Evolutionary conservation across 2,888 invertebrate genomes (phyloP).

Genomic region (Drosophila subquinaria): DNA sequence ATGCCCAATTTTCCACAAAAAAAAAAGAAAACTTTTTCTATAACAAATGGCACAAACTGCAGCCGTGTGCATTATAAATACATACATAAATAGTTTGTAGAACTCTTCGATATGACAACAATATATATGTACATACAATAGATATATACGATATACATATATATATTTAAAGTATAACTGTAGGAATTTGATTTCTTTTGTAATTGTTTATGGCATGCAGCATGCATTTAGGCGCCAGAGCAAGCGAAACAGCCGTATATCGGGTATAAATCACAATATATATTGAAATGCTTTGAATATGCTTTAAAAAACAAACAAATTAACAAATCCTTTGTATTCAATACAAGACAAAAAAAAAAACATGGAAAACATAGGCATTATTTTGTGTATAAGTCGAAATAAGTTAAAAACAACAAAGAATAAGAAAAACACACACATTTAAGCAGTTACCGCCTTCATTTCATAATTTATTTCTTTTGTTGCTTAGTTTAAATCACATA

Average conservation of each 20-base stretch:
- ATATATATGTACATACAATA: constrained; percentile 63
- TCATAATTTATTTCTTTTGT: constrained; percentile 65
- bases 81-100: constrained; percentile 33
- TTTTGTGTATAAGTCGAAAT: constrained; percentile 43
- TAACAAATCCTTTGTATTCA: constrained; percentile 55
- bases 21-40: constrained; percentile 8
- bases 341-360: constrained; percentile 52
- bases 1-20: constrained; percentile 22
- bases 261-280: constrained; percentile 44
- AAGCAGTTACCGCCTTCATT: constrained; percentile 36
- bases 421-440: constrained; percentile 23
- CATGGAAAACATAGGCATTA: constrained; percentile 50
- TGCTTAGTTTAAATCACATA: constrained; percentile 43
- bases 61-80: constrained; percentile 41
- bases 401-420: constrained; percentile 31
- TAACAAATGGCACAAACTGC: constrained; percentile 40
- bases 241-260: constrained; percentile 44
- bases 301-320: constrained; percentile 70
- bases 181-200: constrained; percentile 43
- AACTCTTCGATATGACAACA: constrained; percentile 64
- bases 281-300: constrained; percentile 80
- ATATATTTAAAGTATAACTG: constrained; percentile 47
- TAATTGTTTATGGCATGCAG: constrained; percentile 54
- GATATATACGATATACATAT: constrained; percentile 31
- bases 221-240: constrained; percentile 54